A percentile compares a stretch with the other conserved stretches of the same genome.
phyloP scores from a whole-genome alignment of 2,113 vertebrate species.

The Entosphenus tridentatus region DNA sequence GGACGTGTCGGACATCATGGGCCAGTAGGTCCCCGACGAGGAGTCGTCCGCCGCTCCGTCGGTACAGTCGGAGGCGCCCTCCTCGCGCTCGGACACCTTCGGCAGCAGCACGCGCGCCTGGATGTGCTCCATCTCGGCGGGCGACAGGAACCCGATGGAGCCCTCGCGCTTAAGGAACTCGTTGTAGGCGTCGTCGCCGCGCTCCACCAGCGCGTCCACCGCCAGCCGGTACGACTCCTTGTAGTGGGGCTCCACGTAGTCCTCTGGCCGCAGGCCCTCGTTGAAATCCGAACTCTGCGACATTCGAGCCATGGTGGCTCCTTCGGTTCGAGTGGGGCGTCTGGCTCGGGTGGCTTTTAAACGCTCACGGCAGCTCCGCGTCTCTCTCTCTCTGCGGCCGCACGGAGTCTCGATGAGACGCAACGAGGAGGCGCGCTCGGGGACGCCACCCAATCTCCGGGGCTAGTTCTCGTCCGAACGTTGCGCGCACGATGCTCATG shows the following conservation, averaged over 20 bases:
- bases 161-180: constrained; percentile 55
- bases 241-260: constrained; percentile 66
- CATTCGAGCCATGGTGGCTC: constrained; percentile 38
- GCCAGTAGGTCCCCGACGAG: constrained; percentile 90
- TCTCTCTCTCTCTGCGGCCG: no score
- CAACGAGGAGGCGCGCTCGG: no score
- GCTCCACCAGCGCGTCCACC: constrained; percentile 45
- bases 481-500: no score
- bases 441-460: no score
- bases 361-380: no score
- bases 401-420: no score
- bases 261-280: constrained; percentile 45
- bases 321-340: no score
- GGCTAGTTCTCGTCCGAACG: no score
- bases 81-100: constrained; percentile 17
- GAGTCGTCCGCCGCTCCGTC: constrained; percentile 26
- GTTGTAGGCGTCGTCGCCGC: constrained; percentile 39
- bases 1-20: constrained; percentile 55
- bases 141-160: constrained; percentile 47
- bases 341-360: no score
- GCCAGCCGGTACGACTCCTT: constrained; percentile 73
- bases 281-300: constrained; percentile 58
- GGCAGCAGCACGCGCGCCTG: constrained; percentile 30
- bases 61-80: constrained; percentile 17
- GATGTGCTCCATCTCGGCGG: constrained; percentile 61